Percentiles rank a stretch among this genome's conserved stretches.
Evolutionary conservation across 2,888 invertebrate species (phyloP).

Genomic region (Diarsia rubi): DNA sequence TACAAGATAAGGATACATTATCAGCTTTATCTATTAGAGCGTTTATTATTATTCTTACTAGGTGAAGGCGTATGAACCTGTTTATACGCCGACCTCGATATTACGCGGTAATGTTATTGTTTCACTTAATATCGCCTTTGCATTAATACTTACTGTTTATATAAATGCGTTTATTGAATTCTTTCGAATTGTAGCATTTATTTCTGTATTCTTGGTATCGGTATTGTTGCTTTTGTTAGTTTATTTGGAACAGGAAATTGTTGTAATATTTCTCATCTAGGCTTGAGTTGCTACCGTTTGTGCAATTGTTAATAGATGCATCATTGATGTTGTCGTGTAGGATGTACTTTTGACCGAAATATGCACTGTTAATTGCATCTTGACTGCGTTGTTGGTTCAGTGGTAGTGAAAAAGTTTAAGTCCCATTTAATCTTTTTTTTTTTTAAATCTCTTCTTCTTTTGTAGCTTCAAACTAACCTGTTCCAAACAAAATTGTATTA

Average conservation of each 20-base stretch:
- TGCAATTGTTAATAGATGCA: neutral
- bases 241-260: conserved; percentile 43
- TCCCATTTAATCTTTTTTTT: neutral
- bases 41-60: conserved; percentile 31
- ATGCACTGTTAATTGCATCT: neutral
- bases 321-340: neutral
- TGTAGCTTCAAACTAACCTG: neutral
- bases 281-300: neutral
- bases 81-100: conserved; percentile 51
- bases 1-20: conserved; percentile 24
- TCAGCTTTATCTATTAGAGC: conserved; percentile 38
- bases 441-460: neutral
- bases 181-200: conserved; percentile 31
- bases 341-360: neutral
- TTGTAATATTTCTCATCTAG: conserved; percentile 10
- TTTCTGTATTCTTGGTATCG: conserved; percentile 24
- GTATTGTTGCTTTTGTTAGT: neutral
- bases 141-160: conserved; percentile 42
- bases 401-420: neutral
- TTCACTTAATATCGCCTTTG: conserved; percentile 46
- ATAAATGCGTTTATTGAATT: conserved; percentile 42
- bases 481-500: neutral
- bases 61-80: conserved; percentile 52
- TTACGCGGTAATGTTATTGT: conserved; percentile 51
- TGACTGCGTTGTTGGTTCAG: neutral